A percentile compares a stretch with the other conserved stretches of the same genome.
phyloP scores from a whole-genome alignment of 2,797 vertebrate genomes.

The Varecia variegata region DNA sequence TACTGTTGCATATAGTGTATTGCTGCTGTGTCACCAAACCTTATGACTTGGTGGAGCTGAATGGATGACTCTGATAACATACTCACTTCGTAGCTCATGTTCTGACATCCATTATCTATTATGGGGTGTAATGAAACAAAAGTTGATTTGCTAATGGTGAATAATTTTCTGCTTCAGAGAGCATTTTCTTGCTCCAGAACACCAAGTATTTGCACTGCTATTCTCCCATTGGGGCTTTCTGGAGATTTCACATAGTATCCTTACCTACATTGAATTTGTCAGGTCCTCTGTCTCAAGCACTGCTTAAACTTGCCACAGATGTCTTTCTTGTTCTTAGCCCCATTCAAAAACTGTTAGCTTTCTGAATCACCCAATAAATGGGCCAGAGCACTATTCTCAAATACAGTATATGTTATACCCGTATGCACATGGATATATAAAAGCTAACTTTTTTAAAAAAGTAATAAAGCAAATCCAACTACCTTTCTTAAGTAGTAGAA shows the following conservation, averaged over 20 bases:
- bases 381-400: not conserved
- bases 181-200: not conserved
- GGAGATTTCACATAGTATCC: not conserved
- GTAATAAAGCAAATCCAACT: not conserved
- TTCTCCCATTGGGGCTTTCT: not conserved
- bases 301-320: not conserved
- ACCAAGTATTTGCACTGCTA: fast-evolving
- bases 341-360: not conserved
- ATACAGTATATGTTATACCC: not conserved
- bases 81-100: not conserved
- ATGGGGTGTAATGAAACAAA: not conserved
- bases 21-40: not conserved
- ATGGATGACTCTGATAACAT: not conserved
- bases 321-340: not conserved
- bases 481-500: not conserved
- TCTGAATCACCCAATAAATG: not conserved
- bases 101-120: not conserved
- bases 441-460: not conserved
- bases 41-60: not conserved
- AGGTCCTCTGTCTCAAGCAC: not conserved
- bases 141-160: not conserved
- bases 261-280: not conserved
- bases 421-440: not conserved
- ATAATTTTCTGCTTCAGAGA: not conserved
- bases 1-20: not conserved